These are phyloP conservation scores for Tringa solitaria DNA, from an alignment of 2,113 vertebrate species.

Conservation along the genomic window DNA sequence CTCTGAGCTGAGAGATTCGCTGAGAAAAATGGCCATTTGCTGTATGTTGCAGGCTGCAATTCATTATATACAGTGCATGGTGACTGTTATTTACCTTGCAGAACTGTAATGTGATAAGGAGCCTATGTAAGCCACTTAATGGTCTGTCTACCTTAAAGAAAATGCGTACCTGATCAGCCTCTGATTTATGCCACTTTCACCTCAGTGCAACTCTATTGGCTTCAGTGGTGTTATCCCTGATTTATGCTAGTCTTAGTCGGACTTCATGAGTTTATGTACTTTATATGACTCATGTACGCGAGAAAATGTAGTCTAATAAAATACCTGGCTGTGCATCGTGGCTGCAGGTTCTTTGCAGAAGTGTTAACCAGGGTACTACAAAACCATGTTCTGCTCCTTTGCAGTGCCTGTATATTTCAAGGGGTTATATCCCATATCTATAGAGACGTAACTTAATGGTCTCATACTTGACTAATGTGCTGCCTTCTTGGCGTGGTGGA, in stretches of 20 bases:
- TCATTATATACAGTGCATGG: slow-evolving; percentile 36
- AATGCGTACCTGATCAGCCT: slow-evolving; percentile 55
- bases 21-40: slow-evolving; percentile 62
- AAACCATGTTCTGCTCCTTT: background rate
- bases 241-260: slow-evolving; percentile 39
- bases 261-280: slow-evolving; percentile 54
- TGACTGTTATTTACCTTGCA: slow-evolving; percentile 64
- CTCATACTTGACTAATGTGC: background rate
- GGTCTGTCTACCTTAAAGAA: slow-evolving; percentile 61
- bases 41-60: slow-evolving; percentile 37
- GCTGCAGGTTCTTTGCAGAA: slow-evolving; percentile 22
- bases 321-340: background rate
- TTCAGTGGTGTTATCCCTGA: slow-evolving; percentile 17
- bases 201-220: slow-evolving; percentile 2
- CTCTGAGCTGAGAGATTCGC: slow-evolving; percentile 44
- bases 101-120: slow-evolving; percentile 59
- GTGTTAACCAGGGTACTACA: background rate
- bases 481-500: background rate
- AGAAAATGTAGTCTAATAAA: slow-evolving; percentile 54
- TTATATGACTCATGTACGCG: slow-evolving; percentile 2
- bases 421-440: background rate
- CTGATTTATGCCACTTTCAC: slow-evolving; percentile 58
- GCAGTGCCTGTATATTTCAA: slow-evolving; percentile 4
- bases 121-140: slow-evolving; percentile 60
- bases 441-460: background rate